Base-by-base conservation (phyloP, 2,888 invertebrate species). In the Tryphoninae sp. region DNA sequence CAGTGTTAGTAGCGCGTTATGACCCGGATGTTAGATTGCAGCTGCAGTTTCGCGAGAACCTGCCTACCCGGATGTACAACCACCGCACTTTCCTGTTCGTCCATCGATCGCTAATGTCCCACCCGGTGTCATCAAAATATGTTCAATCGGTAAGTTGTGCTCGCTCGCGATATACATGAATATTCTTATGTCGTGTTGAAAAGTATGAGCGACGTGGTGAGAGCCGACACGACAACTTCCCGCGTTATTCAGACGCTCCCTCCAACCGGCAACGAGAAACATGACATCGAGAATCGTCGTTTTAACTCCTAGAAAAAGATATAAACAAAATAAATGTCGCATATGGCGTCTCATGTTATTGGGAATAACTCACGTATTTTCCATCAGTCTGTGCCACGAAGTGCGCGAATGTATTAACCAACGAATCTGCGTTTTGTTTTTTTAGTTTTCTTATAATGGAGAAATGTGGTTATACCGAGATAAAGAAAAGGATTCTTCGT, bases 1-100 rank as follows among this genome's bases (percentile, higher is more conserved):
- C 91, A 90, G 91, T 90, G 90, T 82, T 90, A 89, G 91, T 91
- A 90, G 91, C 92, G 91, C 91, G 91, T 91, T 92, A 92, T 92
- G 92, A 92, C 92, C 92, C 92, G 92, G 92, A 92, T 91, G 91
- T 92, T 91, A 91, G 91, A 92, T 91, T 89, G 91, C 90, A 89
- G 89, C 90, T 89, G 91, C 89, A 90, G 91, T 91, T 91, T 91
- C 89, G 90, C 90, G 90, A 89, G 90, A 90, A 91, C 90, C 90
- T 89, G 91, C 90, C 91, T 89, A 90, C 90, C 91, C 90, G 90
- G 90, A 91, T 90, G 89, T 89, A 88, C 89, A 88, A 87, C 88
- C 88, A 88, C 89, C 87, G 86, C 88, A 87, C 87, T 88, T 86
- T 89, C 87, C 86, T 86, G 87, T 83, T 83, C 81, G 84, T 83